These are phyloP conservation scores for Turnix velox DNA, from an alignment of 2,113 vertebrate genomes.

Conservation along the genomic window DNA sequence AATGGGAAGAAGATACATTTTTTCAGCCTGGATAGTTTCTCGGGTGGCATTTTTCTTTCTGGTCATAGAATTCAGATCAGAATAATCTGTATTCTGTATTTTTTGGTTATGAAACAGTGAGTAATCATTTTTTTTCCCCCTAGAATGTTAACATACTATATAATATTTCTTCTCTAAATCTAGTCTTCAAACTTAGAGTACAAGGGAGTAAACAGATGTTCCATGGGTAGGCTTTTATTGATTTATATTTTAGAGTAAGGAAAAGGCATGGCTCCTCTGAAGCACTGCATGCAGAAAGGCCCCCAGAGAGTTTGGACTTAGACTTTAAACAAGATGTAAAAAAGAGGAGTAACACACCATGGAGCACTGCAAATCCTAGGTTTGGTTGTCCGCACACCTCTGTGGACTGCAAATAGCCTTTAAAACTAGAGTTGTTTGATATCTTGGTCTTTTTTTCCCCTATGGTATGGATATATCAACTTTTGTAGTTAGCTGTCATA, in stretches of 20 bases:
- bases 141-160: neutral
- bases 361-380: neutral
- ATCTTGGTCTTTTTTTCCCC: fast-evolving
- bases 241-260: neutral
- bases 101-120: neutral
- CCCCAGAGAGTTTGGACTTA: neutral
- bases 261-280: neutral
- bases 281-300: neutral
- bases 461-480: neutral
- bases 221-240: neutral
- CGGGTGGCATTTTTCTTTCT: neutral
- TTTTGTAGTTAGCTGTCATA: neutral
- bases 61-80: neutral
- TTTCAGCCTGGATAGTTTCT: neutral
- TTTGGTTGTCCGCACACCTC: neutral
- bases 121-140: neutral
- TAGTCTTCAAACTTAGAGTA: neutral
- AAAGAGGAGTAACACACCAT: neutral
- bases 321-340: neutral
- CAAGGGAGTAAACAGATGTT: neutral
- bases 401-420: neutral
- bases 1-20: neutral
- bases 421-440: neutral
- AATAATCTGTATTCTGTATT: neutral
- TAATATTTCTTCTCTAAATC: neutral